Percentiles rank a stretch among this genome's conserved stretches.
phyloP scores from a whole-genome alignment of 2,888 invertebrate species.

The Drosophila villosipedis region DNA sequence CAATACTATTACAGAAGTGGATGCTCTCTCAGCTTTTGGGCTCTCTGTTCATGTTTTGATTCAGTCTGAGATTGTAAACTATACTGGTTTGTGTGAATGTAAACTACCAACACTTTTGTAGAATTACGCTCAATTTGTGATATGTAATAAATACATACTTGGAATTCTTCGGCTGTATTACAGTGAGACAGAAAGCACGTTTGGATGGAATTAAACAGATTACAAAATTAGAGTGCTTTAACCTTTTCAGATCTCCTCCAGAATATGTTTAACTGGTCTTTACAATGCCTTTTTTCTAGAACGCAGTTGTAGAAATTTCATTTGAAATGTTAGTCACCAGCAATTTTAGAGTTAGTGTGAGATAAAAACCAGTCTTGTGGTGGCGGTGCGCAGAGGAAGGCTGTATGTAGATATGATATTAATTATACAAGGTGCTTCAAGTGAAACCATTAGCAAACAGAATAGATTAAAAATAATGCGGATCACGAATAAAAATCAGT shows the following conservation, averaged over 20 bases:
- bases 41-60: slow-evolving; percentile 64
- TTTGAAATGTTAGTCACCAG: neutral
- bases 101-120: neutral
- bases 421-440: neutral
- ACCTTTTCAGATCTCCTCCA: neutral
- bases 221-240: neutral
- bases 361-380: neutral
- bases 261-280: neutral
- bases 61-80: slow-evolving; percentile 2
- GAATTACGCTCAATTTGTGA: neutral
- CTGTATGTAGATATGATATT: neutral
- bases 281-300: neutral
- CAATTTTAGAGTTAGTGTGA: neutral
- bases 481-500: neutral
- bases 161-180: neutral
- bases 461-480: neutral
- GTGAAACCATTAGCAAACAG: neutral
- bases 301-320: neutral
- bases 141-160: neutral
- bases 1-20: slow-evolving; percentile 14
- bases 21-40: slow-evolving; percentile 18
- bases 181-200: neutral
- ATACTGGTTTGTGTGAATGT: neutral
- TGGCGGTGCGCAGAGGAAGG: neutral
- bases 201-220: neutral